Percentiles rank a stretch among this genome's conserved stretches.
These are phyloP conservation scores for Mus pahari DNA, from an alignment of 2,113 vertebrate genomes.

Conservation along the genomic window DNA sequence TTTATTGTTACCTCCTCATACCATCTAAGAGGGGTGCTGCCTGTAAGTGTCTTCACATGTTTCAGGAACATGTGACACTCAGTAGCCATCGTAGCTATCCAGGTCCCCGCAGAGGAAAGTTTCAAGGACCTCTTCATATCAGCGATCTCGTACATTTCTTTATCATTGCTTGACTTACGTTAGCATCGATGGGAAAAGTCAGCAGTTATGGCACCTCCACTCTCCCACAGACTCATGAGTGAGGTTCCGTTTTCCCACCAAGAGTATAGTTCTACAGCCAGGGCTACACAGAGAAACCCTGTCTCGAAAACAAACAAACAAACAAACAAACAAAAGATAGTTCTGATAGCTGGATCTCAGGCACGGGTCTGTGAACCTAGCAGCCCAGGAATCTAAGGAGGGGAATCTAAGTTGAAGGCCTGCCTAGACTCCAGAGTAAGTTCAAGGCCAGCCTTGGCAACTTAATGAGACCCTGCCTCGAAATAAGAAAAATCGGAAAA, in stretches of 20 bases:
- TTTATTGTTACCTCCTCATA: background rate
- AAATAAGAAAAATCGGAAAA: background rate
- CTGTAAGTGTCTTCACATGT: background rate
- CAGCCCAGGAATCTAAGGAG: background rate
- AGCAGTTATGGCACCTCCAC: background rate
- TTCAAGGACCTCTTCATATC: background rate
- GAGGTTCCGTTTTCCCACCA: background rate
- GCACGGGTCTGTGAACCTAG: background rate
- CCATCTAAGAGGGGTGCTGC: background rate
- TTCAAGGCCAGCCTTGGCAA: background rate
- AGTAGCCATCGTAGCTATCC: background rate
- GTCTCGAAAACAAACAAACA: no score
- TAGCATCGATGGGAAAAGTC: background rate
- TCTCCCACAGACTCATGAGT: background rate
- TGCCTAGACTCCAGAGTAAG: background rate
- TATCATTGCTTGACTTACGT: background rate
- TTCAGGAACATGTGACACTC: background rate
- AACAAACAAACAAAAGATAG: no score
- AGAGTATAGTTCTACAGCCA: background rate
- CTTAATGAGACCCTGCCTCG: background rate
- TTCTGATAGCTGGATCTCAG: background rate
- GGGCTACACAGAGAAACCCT: no score
- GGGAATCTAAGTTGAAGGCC: background rate
- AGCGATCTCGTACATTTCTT: background rate
- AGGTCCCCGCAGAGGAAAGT: background rate